Evolutionary conservation across 1,140 invertebrate species (phyloP).

Genomic region (Condylostylus longicornis): DNA sequence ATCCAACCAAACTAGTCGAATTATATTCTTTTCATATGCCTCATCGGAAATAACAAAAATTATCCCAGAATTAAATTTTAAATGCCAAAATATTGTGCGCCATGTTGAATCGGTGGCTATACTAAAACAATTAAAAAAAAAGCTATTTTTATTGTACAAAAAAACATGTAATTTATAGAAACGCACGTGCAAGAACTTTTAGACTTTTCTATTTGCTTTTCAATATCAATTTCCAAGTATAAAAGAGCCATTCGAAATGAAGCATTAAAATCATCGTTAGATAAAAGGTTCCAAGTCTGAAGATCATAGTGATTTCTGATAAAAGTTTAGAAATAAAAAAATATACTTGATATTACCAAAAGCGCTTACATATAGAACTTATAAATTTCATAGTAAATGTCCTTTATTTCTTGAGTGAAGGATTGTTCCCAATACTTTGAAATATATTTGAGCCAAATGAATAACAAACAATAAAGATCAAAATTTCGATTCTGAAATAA

Average conservation of each 20-base stretch:
- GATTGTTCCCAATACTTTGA: constrained; percentile 8
- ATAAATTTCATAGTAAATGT: constrained; percentile 9
- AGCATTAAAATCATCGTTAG: constrained; percentile 3
- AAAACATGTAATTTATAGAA: background rate
- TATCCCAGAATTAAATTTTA: constrained; percentile 3
- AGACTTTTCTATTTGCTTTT: background rate
- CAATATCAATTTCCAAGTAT: constrained; percentile 4
- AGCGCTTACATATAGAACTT: constrained; percentile 9
- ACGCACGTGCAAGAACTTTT: background rate
- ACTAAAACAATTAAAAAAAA: background rate
- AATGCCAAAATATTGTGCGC: background rate
- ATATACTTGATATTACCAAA: background rate
- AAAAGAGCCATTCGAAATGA: constrained; percentile 5
- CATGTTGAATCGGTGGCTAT: constrained; percentile 1
- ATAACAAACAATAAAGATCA: constrained; percentile 8
- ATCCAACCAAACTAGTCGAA: constrained; percentile 2
- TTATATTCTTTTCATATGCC: background rate
- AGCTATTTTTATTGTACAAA: background rate
- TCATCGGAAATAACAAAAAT: background rate
- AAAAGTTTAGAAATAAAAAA: background rate
- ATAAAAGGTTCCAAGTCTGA: constrained; percentile 3
- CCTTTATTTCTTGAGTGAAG: constrained; percentile 6
- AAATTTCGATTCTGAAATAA: constrained; percentile 2
- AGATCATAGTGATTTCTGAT: background rate
- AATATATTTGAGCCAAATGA: constrained; percentile 10